These are phyloP conservation scores for Montipora sp. DNA, from an alignment of 64 coral and sea anemone species.

Conservation along the genomic window DNA sequence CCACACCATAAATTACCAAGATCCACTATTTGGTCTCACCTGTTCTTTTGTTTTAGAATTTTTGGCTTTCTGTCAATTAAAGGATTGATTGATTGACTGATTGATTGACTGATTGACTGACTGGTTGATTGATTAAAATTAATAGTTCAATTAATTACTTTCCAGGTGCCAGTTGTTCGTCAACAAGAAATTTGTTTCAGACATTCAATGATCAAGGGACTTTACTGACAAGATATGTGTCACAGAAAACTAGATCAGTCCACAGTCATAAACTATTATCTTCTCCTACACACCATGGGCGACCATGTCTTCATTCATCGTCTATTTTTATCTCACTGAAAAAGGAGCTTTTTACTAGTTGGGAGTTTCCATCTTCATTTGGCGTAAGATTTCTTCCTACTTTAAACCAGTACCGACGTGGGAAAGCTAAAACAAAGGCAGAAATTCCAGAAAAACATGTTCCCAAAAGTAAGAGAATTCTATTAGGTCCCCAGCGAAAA, in stretches of 20 bases:
- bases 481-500: constrained; percentile 88
- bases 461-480: constrained; percentile 66
- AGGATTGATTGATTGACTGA: too few species aligned
- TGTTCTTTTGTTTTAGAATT: too few species aligned
- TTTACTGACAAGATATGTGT: background rate
- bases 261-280: background rate
- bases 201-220: background rate
- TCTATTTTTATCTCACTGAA: background rate
- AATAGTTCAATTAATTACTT: background rate
- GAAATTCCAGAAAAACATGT: constrained; percentile 65
- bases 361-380: background rate
- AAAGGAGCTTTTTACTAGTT: background rate
- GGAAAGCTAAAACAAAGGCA: constrained; percentile 85
- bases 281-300: background rate
- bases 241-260: background rate
- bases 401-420: constrained; percentile 86
- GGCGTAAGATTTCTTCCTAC: constrained; percentile 81
- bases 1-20: too few species aligned
- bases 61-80: too few species aligned
- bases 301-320: background rate
- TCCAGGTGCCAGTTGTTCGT: background rate
- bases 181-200: background rate
- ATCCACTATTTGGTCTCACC: too few species aligned
- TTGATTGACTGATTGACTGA: too few species aligned
- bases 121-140: too few species aligned